Conservation (phyloP, 1,140 invertebrate genomes). For the Leptoteleia sp. region DNA sequence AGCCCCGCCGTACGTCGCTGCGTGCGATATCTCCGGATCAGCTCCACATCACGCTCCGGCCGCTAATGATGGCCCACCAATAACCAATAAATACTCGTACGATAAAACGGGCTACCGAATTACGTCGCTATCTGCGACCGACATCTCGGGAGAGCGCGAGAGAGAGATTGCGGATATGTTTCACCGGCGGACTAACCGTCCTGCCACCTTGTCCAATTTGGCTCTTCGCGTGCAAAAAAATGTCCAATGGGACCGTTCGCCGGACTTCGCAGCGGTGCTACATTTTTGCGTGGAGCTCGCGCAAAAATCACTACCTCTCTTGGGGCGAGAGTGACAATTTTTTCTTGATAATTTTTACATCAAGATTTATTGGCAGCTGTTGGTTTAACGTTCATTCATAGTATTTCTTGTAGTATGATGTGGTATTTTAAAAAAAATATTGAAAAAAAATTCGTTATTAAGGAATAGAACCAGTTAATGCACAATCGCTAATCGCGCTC, state of each 20-base stretch:
- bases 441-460: no score
- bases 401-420: no score
- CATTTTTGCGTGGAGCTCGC: neutral
- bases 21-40: conserved; percentile 74
- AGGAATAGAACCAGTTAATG: no score
- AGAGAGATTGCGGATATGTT: conserved; percentile 65
- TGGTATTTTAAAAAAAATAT: no score
- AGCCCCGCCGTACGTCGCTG: conserved; percentile 63
- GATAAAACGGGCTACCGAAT: conserved; percentile 75
- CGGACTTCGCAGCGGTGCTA: conserved; percentile 1
- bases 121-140: conserved; percentile 72
- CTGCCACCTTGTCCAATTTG: conserved; percentile 54
- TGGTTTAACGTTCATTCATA: no score
- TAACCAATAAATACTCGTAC: conserved; percentile 78
- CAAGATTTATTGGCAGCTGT: no score
- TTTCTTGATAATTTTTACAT: no score
- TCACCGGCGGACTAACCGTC: conserved; percentile 49
- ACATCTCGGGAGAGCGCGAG: conserved; percentile 64
- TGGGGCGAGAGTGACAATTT: no score
- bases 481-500: no score
- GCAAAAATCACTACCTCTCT: conserved; percentile 6
- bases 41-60: conserved; percentile 65
- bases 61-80: conserved; percentile 76
- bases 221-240: conserved; percentile 31
- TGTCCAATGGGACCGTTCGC: neutral